phyloP scores from a whole-genome alignment of 2,888 invertebrate species.

The Agrotis segetum region DNA sequence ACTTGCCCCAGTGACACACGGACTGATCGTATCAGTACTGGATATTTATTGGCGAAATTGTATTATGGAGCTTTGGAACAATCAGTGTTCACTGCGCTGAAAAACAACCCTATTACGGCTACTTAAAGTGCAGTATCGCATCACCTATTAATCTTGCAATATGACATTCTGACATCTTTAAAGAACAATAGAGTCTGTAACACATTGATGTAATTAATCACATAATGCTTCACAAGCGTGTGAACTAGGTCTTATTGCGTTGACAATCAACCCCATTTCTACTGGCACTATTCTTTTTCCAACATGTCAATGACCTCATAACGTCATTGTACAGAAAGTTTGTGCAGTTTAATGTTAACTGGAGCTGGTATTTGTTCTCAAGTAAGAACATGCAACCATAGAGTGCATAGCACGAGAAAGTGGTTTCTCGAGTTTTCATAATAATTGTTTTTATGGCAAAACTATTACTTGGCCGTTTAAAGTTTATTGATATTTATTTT shows the following conservation, averaged over 20 bases:
- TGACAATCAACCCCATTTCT: slow-evolving; percentile 53
- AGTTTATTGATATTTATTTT: slow-evolving; percentile 35
- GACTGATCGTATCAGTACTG: slow-evolving; percentile 44
- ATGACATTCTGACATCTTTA: slow-evolving; percentile 52
- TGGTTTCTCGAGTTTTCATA: slow-evolving; percentile 58
- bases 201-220: slow-evolving; percentile 58
- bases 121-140: slow-evolving; percentile 21
- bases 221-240: slow-evolving; percentile 53
- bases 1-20: slow-evolving; percentile 64
- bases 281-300: slow-evolving; percentile 44
- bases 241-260: slow-evolving; percentile 62
- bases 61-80: slow-evolving; percentile 5
- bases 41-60: slow-evolving; percentile 15
- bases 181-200: slow-evolving; percentile 60
- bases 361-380: slow-evolving; percentile 40
- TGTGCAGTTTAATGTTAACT: slow-evolving; percentile 33
- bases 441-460: slow-evolving; percentile 54
- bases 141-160: slow-evolving; percentile 16
- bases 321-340: slow-evolving; percentile 49
- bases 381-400: slow-evolving; percentile 36
- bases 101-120: not conserved
- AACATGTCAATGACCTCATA: slow-evolving; percentile 64
- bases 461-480: slow-evolving; percentile 29
- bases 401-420: slow-evolving; percentile 57
- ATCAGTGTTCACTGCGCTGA: slow-evolving; percentile 5